A percentile compares a stretch with the other conserved stretches of the same genome.
phyloP scores from a whole-genome alignment of 2,888 invertebrate species.

The Drosophila affinis region DNA sequence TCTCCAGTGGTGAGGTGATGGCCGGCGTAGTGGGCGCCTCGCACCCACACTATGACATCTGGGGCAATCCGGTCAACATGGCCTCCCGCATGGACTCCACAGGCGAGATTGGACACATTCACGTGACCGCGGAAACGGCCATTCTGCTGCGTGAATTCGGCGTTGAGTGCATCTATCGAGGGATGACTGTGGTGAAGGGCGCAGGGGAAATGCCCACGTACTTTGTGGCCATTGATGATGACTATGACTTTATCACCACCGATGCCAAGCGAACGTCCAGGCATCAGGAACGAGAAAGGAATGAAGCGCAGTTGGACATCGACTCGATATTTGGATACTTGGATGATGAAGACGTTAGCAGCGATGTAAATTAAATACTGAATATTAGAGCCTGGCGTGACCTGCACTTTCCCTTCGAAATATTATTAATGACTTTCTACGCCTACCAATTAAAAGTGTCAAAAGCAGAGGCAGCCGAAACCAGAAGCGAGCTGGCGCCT shows the following conservation, averaged over 20 bases:
- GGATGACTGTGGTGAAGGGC: slow-evolving; percentile 89
- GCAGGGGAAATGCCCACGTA: slow-evolving; percentile 88
- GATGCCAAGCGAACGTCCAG: background rate
- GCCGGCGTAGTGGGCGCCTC: slow-evolving; percentile 97
- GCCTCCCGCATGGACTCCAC: slow-evolving; percentile 98
- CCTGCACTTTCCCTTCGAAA: slow-evolving; percentile 68
- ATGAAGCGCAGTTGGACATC: background rate
- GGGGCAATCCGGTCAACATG: slow-evolving; percentile 98
- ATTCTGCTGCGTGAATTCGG: slow-evolving; percentile 87
- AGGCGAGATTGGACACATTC: slow-evolving; percentile 91
- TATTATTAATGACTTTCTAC: slow-evolving; percentile 77
- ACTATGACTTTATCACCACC: slow-evolving; percentile 81
- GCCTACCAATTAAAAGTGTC: slow-evolving; percentile 78
- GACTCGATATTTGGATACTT: background rate
- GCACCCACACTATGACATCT: slow-evolving; percentile 97
- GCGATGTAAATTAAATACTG: background rate
- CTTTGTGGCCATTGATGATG: slow-evolving; percentile 88
- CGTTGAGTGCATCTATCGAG: slow-evolving; percentile 88
- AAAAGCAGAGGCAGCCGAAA: slow-evolving; percentile 52
- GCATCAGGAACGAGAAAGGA: background rate
- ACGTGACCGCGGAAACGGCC: slow-evolving; percentile 90
- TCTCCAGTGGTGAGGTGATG: slow-evolving; percentile 94
- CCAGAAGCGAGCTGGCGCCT: slow-evolving; percentile 36
- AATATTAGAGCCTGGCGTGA: slow-evolving; percentile 44
- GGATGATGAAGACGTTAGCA: no score